Percentiles rank a stretch among this genome's conserved stretches.
Evolutionary conservation across 2,888 invertebrate species (phyloP).

Genomic region (Ypsolopha scabrella): DNA sequence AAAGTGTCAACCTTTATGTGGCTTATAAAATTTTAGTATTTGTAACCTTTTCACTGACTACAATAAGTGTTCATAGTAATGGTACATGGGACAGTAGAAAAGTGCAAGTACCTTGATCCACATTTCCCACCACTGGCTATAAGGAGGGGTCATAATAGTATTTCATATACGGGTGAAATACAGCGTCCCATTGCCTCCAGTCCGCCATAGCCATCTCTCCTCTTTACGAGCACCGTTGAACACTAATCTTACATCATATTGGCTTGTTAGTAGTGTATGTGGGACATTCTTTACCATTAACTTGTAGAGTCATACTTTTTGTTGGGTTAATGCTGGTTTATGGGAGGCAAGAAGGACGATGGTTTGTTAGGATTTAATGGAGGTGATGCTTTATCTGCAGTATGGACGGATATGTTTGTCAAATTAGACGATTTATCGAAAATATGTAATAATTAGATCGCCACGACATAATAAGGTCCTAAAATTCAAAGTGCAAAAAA

Average conservation of each 20-base stretch:
- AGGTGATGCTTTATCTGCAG: background rate
- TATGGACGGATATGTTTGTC: no score
- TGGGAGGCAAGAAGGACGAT: background rate
- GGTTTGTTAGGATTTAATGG: background rate
- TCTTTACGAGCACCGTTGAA: constrained; percentile 25
- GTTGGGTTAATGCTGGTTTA: background rate
- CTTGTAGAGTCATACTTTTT: background rate
- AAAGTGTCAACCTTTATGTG: no score
- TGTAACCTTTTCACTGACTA: background rate
- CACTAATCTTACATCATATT: constrained; percentile 47
- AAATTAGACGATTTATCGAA: no score
- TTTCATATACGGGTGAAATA: constrained; percentile 45
- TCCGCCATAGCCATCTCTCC: constrained; percentile 12
- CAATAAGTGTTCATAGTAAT: background rate
- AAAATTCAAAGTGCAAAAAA: background rate
- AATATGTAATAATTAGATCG: no score
- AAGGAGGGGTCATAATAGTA: constrained; percentile 40
- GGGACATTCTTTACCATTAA: constrained; percentile 16
- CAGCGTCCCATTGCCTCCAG: constrained; percentile 26
- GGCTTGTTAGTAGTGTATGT: constrained; percentile 41
- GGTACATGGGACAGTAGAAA: background rate
- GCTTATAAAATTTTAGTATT: no score
- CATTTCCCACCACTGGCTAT: background rate
- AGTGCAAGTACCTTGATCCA: background rate
- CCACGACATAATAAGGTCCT: background rate